Base-by-base conservation (phyloP, 2,888 invertebrate genomes). In the Agrotis puta region DNA sequence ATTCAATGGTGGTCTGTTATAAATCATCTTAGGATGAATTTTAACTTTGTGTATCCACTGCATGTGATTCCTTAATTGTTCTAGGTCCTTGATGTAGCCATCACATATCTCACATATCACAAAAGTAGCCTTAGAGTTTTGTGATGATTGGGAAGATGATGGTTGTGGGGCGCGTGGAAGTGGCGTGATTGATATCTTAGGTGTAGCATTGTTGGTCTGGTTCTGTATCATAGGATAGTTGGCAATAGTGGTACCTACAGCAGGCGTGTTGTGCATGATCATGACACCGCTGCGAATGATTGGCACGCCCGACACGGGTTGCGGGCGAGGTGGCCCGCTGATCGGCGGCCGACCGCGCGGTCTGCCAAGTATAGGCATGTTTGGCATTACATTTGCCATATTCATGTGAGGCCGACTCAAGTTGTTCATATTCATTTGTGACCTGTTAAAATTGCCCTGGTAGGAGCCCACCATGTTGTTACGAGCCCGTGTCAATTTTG, bases 1-100 rank as follows among this genome's bases (percentile, higher is more conserved):
- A 96, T 98, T 99, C 84, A 99, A 96, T 66, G 99, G 99, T 82
- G 99, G 99, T 94, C 98, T 97, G 94, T 98, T 99, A 94, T 98
- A 98, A 87, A 99, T 98, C 98, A 99, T 99, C 96, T 99, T 99
- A 71, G 99, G 99, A 96, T 99, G 99, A 90, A 99, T 99, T 94
- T 99, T 99, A 79, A 99, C 98, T 97, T 99, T 99, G 94, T 99
- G 99, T 92, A 99, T 99, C 98, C 99, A 99, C 92, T 99, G 99
- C 98, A 99, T 99, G 92, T 99, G 99, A 93, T 99, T 99, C 84
- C 99, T 97, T 85, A 99, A 96, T 92, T 99, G 99, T 92, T 99
- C 99, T 92, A 99, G 96, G 95, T 99, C 99, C 96, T 99, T 99
- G 82, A 99, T 99, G 91, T 99, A 99, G 59, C 99, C 99, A 93